phyloP scores from a whole-genome alignment of 2,797 vertebrate genomes.

The Gymnoscopelus braueri region DNA sequence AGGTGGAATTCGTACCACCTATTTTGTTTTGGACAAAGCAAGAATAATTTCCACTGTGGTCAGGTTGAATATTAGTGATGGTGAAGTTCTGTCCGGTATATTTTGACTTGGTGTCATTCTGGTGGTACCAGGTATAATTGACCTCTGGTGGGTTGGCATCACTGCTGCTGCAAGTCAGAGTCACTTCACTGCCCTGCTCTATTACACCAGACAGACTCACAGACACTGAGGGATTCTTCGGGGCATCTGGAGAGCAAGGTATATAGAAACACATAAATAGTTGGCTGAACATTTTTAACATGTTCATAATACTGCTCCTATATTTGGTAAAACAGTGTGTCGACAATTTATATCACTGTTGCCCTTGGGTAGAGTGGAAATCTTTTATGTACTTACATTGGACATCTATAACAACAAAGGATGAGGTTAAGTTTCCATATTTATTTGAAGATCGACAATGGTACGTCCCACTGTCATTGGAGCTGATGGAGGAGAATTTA shows the following conservation, averaged over 20 bases:
- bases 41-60: conserved; percentile 48
- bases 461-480: conserved; percentile 35
- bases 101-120: conserved; percentile 7
- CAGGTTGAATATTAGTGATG: conserved; percentile 33
- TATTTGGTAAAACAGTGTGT: too few relatives aligned
- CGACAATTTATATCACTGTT: too few relatives aligned
- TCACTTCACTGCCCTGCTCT: too few relatives aligned
- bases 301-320: too few relatives aligned
- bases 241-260: too few relatives aligned
- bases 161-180: too few relatives aligned
- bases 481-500: conserved; percentile 25
- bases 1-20: conserved; percentile 11
- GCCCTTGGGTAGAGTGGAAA: too few relatives aligned
- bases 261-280: too few relatives aligned
- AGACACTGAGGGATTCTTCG: too few relatives aligned
- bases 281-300: too few relatives aligned
- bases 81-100: conserved; percentile 32
- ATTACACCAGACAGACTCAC: too few relatives aligned
- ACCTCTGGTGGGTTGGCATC: conserved; percentile 14
- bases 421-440: conserved; percentile 2
- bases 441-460: conserved; percentile 36
- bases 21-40: conserved; percentile 42
- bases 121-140: conserved; percentile 38
- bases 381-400: too few relatives aligned
- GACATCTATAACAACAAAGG: neutral